Conservation (phyloP, 2,888 invertebrate species). For the Cephus nigrinus region DNA sequence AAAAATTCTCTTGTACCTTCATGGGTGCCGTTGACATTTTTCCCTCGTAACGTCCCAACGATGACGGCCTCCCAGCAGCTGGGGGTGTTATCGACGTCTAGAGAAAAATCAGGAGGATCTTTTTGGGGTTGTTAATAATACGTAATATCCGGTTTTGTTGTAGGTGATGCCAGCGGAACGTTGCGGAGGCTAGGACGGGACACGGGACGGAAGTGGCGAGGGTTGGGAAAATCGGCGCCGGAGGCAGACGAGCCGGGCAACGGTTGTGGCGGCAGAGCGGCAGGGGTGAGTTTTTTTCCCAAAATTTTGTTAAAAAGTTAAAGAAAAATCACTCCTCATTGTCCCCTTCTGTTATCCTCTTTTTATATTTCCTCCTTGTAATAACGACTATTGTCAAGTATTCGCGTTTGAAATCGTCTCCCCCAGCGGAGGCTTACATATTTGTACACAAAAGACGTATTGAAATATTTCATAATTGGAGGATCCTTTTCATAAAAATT, state of each 20-base stretch:
- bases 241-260: slow-evolving; percentile 59
- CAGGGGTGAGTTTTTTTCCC: slow-evolving; percentile 53
- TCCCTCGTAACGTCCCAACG: too few species aligned
- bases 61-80: too few species aligned
- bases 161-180: slow-evolving; percentile 51
- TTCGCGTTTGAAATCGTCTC: not conserved
- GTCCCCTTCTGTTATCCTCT: not conserved
- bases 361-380: too few species aligned
- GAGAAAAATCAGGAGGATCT: not conserved
- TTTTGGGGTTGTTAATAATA: slow-evolving; percentile 33
- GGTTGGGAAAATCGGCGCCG: slow-evolving; percentile 54
- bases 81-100: too few species aligned
- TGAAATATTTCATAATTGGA: too few species aligned
- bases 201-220: slow-evolving; percentile 48
- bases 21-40: too few species aligned
- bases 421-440: not conserved
- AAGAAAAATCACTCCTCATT: slow-evolving; percentile 39
- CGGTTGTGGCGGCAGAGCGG: slow-evolving; percentile 65
- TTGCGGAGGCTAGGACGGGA: slow-evolving; percentile 43
- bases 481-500: too few species aligned
- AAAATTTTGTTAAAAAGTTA: slow-evolving; percentile 30
- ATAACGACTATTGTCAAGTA: too few species aligned
- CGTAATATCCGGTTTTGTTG: slow-evolving; percentile 43
- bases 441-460: too few species aligned
- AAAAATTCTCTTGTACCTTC: too few species aligned